Conservation (phyloP, 2,888 invertebrate species). For the Drosophila colorata region DNA sequence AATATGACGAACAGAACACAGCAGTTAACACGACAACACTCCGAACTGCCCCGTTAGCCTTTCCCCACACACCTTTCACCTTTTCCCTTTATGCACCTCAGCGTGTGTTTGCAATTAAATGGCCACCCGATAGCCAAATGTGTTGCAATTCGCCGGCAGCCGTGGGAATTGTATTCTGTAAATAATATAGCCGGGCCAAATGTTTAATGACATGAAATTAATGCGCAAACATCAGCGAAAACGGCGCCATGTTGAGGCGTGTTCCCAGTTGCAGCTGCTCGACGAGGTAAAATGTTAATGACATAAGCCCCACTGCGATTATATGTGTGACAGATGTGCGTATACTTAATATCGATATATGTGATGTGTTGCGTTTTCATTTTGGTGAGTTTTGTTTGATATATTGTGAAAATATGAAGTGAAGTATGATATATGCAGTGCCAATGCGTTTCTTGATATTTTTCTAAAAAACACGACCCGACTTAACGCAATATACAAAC, state of each 20-base stretch:
- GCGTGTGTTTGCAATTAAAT: slow-evolving; percentile 42
- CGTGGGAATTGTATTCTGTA: slow-evolving; percentile 48
- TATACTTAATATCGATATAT: slow-evolving; percentile 33
- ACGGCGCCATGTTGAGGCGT: slow-evolving; percentile 3
- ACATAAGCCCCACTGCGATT: slow-evolving; percentile 42
- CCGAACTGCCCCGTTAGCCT: background rate
- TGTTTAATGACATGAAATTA: slow-evolving; percentile 75
- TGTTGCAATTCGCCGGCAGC: slow-evolving; percentile 12
- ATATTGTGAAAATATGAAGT: too few relatives aligned
- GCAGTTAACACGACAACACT: slow-evolving; percentile 26
- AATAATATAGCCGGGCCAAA: slow-evolving; percentile 57
- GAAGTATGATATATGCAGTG: background rate
- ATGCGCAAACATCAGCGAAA: slow-evolving; percentile 65
- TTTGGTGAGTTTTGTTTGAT: background rate
- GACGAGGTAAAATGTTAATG: slow-evolving; percentile 66
- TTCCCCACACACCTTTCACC: background rate
- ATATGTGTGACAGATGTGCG: slow-evolving; percentile 40
- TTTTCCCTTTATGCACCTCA: slow-evolving; percentile 9
- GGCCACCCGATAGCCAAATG: slow-evolving; percentile 16
- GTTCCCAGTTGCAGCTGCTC: slow-evolving; percentile 11
- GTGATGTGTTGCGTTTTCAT: slow-evolving; percentile 1
- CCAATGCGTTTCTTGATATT: background rate
- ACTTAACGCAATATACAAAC: too few relatives aligned
- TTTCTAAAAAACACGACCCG: too few relatives aligned
- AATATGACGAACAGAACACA: slow-evolving; percentile 42